Percentiles rank a stretch among this genome's conserved stretches.
Conservation (phyloP, 2,888 invertebrate species). For the Nesidiocoris tenuis region DNA sequence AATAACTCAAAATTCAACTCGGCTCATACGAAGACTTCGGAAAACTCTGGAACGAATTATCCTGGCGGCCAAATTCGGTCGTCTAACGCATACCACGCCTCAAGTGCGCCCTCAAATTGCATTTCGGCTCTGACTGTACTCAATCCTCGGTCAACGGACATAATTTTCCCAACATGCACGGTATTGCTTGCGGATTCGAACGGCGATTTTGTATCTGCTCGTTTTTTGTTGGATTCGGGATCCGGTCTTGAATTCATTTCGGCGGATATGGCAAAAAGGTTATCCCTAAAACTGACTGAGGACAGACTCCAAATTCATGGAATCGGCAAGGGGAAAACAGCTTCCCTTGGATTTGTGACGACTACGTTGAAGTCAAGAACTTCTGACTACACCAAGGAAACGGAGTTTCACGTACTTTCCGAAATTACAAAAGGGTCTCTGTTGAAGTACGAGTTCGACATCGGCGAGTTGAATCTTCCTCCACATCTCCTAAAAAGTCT, state of each 20-base stretch:
- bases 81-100: neutral
- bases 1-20: neutral
- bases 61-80: too few species aligned
- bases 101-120: neutral
- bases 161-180: neutral
- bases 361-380: neutral
- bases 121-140: neutral
- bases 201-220: neutral
- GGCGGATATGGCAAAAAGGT: neutral
- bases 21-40: too few species aligned
- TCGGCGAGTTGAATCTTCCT: neutral
- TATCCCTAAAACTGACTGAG: neutral
- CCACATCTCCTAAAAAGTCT: neutral
- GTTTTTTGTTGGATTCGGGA: neutral
- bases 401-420: neutral
- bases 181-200: neutral
- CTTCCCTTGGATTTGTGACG: neutral
- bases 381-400: neutral
- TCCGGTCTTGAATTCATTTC: neutral
- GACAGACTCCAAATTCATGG: neutral
- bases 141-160: too few species aligned
- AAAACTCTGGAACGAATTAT: too few species aligned
- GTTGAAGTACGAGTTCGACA: neutral
- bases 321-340: neutral
- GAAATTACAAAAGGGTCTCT: neutral